Base-by-base conservation (phyloP, 2,888 invertebrate genomes). In the Agrilus mali region DNA sequence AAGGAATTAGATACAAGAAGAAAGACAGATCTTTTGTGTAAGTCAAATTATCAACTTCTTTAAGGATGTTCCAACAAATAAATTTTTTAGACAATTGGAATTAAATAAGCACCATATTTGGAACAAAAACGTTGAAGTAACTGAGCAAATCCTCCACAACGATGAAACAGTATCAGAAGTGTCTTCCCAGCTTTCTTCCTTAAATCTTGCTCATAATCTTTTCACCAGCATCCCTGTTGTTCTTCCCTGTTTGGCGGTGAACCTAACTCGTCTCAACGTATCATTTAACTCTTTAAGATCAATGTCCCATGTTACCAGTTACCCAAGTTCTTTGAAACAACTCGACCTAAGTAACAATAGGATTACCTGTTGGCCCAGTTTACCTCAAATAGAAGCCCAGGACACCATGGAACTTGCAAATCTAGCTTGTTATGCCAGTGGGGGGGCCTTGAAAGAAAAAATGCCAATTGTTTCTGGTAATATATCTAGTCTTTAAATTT, bases 291-390 rank as follows among this genome's bases (percentile, higher is more conserved):
- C 82, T 46, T 69, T 78, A 38, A 64, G 77, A 48, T 80, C 81
- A 0, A 84, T 93, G 80, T 90, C 90, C 2, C 82, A 83, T 58
- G 86, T 95, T 43, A 88, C 88, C 10, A 85, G 86, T 41, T 94
- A 92, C 65, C 96, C 97, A 0, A 80, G 82, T 34, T 80, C 82
- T 38, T 70, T 97, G 7, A 88, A 93, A 47, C 92, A 94, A 61
- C 67, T 98, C 35, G 96, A 97, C 67, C 72, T 97, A 33, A 90
- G 92, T 38, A 87, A 90, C 63, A 96, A 95, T 66, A 82, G 85
- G 65, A 87, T 94, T 52, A 80, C 82, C 0, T 83, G 85, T 57
- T 94, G 93, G 93, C 88, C 88, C 0, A 87, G 87, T 60, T 66
- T 88, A 50, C 87, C 87, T 0, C 82, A 82, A 61, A 78, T 84